These are phyloP conservation scores for Hermetia illucens DNA, from an alignment of 1,140 invertebrate genomes.

Conservation along the genomic window DNA sequence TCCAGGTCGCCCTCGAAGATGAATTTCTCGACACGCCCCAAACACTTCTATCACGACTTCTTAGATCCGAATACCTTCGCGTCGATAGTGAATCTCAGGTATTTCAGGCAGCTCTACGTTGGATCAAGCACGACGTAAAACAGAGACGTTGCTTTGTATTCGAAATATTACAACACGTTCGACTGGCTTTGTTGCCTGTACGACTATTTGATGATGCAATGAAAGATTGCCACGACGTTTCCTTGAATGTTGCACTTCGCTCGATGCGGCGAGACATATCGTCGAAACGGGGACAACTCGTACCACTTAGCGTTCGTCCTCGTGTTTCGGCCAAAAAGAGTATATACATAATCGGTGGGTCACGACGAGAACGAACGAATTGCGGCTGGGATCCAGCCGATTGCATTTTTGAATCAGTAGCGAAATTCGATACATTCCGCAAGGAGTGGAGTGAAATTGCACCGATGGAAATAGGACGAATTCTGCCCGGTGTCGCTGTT, in stretches of 20 bases:
- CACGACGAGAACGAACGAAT: constrained; percentile 59
- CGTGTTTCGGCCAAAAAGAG: constrained; percentile 71
- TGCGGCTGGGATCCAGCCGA: constrained; percentile 45
- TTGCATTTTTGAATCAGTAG: constrained; percentile 61
- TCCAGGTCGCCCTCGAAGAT: constrained; percentile 54
- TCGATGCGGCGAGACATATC: constrained; percentile 72
- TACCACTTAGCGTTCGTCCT: constrained; percentile 59
- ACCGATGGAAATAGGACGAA: constrained; percentile 74
- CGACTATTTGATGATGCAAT: constrained; percentile 68
- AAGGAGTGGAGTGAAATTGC: constrained; percentile 69
- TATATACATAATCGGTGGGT: constrained; percentile 83
- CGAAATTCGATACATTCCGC: constrained; percentile 57
- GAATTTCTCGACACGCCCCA: constrained; percentile 79
- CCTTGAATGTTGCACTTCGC: constrained; percentile 61
- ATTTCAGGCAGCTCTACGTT: constrained; percentile 77
- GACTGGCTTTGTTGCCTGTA: constrained; percentile 72
- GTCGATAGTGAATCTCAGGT: constrained; percentile 89
- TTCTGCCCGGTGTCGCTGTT: constrained; percentile 79
- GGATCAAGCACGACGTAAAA: constrained; percentile 74
- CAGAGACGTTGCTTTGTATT: constrained; percentile 71
- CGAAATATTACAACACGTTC: constrained; percentile 69
- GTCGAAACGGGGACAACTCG: constrained; percentile 59
- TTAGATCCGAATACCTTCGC: constrained; percentile 77
- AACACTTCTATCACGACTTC: constrained; percentile 60
- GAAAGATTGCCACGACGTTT: constrained; percentile 64